Conservation (phyloP, 2,888 invertebrate species). For the Digitonthophagus gazella region DNA sequence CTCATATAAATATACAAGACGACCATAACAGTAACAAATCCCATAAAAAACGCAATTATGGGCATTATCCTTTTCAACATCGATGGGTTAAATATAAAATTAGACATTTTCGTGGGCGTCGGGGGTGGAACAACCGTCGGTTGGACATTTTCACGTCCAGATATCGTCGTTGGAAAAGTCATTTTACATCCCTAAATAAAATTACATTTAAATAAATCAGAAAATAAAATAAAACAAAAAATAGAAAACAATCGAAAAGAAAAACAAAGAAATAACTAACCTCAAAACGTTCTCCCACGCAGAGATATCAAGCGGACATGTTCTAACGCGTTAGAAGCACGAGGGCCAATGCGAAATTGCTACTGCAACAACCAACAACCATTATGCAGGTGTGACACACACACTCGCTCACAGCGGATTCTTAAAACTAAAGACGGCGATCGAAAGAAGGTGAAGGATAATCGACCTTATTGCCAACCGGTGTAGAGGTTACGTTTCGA, state of each 20-base stretch:
- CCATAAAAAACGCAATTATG: conserved; percentile 70
- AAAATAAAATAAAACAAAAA: too few relatives aligned
- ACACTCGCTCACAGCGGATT: background rate
- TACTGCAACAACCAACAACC: background rate
- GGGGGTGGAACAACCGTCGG: conserved; percentile 36
- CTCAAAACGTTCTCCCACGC: background rate
- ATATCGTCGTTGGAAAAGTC: conserved; percentile 25
- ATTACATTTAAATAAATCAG: background rate
- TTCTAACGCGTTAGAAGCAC: background rate
- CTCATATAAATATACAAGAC: conserved; percentile 78
- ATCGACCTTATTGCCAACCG: background rate
- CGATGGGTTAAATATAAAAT: conserved; percentile 32
- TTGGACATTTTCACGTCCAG: conserved; percentile 23
- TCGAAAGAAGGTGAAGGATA: background rate
- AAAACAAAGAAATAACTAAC: background rate
- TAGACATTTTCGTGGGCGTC: conserved; percentile 38
- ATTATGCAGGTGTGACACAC: background rate
- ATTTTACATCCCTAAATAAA: conserved; percentile 29
- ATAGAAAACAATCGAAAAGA: too few relatives aligned
- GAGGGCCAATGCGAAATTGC: background rate
- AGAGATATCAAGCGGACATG: background rate
- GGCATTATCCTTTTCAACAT: conserved; percentile 50
- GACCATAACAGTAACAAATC: conserved; percentile 78
- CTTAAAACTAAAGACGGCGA: background rate
- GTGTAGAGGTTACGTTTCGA: background rate